phyloP scores from a whole-genome alignment of 2,797 vertebrate species.

The Peromyscus aztecus region DNA sequence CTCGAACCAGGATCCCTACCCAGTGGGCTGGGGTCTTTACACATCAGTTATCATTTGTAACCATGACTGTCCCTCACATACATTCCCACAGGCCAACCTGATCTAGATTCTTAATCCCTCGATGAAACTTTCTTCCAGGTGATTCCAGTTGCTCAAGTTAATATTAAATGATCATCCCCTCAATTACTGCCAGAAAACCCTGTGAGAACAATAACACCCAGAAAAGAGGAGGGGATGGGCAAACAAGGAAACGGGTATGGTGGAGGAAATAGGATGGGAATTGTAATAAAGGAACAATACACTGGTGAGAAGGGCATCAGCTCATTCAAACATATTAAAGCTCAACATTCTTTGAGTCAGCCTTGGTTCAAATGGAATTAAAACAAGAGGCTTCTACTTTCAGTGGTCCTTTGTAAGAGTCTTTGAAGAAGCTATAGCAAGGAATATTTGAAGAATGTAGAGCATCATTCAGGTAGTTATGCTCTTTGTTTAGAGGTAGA shows the following conservation, averaged over 20 bases:
- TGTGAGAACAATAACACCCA: neutral
- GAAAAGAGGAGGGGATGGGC: neutral
- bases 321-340: neutral
- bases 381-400: neutral
- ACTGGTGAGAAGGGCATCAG: neutral
- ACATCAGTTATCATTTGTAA: neutral
- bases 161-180: neutral
- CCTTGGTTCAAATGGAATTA: neutral
- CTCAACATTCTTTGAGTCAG: constrained; percentile 11
- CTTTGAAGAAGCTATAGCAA: neutral
- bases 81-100: neutral
- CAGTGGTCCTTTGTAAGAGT: neutral
- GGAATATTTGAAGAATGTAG: neutral
- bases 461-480: neutral
- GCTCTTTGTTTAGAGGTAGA: neutral
- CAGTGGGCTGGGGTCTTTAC: neutral
- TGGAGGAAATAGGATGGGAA: neutral
- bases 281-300: constrained; percentile 5
- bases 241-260: neutral
- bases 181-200: neutral
- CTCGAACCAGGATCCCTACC: neutral
- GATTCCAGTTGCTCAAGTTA: neutral
- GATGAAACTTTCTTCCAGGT: neutral
- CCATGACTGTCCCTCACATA: too few species aligned
- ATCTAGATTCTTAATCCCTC: neutral